These are phyloP conservation scores for Phylloscopus trochilus DNA, from an alignment of 2,113 vertebrate genomes.

Conservation along the genomic window DNA sequence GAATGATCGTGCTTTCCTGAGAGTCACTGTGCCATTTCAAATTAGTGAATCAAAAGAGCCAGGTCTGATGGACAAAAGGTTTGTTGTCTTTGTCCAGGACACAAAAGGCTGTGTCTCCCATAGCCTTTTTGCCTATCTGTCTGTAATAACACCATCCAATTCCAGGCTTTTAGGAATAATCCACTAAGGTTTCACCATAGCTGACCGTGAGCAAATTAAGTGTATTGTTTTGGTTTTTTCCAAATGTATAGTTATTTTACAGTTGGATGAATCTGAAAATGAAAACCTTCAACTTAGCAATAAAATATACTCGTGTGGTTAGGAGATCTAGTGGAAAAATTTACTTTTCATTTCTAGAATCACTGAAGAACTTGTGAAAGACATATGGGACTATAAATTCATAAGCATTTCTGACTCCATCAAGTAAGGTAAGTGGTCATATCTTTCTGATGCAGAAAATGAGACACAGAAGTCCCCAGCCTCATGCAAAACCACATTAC, in stretches of 20 bases:
- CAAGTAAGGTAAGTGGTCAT: slow-evolving; percentile 8
- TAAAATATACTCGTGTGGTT: slow-evolving; percentile 19
- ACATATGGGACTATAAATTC: slow-evolving; percentile 24
- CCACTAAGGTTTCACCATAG: slow-evolving; percentile 22
- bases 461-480: neutral
- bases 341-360: slow-evolving; percentile 33
- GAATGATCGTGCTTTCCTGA: neutral
- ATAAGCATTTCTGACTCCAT: slow-evolving; percentile 41
- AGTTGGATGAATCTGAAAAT: slow-evolving; percentile 45
- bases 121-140: neutral
- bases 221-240: slow-evolving; percentile 39
- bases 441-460: slow-evolving; percentile 16
- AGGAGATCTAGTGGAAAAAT: slow-evolving; percentile 29
- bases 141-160: neutral
- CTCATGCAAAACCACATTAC: neutral
- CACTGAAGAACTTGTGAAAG: slow-evolving; percentile 15
- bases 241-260: slow-evolving; percentile 38
- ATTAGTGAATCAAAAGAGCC: slow-evolving; percentile 3
- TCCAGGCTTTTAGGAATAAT: neutral
- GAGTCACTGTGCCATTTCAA: slow-evolving; percentile 14
- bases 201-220: slow-evolving; percentile 10
- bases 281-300: slow-evolving; percentile 44
- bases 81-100: slow-evolving; percentile 18
- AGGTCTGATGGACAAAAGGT: neutral
- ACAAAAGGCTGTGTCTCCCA: neutral